These are phyloP conservation scores for Falco concolor DNA, from an alignment of 2,797 vertebrate genomes.

Conservation along the genomic window DNA sequence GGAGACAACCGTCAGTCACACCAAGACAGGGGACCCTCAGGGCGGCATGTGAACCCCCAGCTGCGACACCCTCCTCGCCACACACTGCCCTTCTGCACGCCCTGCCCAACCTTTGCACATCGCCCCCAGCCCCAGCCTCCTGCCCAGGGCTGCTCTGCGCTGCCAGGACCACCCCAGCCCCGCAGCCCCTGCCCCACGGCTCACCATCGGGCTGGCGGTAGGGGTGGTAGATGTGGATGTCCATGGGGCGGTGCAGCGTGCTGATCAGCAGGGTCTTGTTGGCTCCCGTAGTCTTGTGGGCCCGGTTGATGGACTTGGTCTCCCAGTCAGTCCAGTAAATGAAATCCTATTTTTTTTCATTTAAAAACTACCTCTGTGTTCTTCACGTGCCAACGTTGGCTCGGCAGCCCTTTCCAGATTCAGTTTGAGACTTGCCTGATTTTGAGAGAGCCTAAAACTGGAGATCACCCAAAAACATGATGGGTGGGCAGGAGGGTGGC, in stretches of 20 bases:
- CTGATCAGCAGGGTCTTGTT: conserved; percentile 93
- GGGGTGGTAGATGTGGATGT: conserved; percentile 88
- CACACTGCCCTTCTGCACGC: fast-evolving
- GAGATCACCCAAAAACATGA: background rate
- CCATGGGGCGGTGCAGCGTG: conserved; percentile 96
- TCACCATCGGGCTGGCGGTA: conserved; percentile 83
- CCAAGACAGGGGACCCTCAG: background rate
- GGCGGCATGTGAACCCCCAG: fast-evolving
- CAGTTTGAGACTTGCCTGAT: background rate
- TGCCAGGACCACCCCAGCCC: fast-evolving
- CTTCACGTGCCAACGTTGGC: background rate
- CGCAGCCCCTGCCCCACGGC: fast-evolving
- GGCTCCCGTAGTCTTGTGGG: conserved; percentile 84
- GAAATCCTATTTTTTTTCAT: conserved; percentile 73
- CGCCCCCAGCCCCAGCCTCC: background rate
- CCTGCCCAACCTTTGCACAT: background rate
- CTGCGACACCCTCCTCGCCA: background rate
- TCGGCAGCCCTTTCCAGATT: background rate
- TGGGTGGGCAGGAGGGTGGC: background rate
- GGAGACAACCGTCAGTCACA: background rate
- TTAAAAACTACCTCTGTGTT: background rate
- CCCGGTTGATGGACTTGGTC: conserved; percentile 96
- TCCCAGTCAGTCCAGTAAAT: conserved; percentile 99
- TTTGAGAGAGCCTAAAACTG: background rate
- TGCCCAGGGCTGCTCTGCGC: background rate